Percentiles rank a stretch among this genome's conserved stretches.
These are phyloP conservation scores for Apamea sordens DNA, from an alignment of 2,888 invertebrate species.

Conservation along the genomic window DNA sequence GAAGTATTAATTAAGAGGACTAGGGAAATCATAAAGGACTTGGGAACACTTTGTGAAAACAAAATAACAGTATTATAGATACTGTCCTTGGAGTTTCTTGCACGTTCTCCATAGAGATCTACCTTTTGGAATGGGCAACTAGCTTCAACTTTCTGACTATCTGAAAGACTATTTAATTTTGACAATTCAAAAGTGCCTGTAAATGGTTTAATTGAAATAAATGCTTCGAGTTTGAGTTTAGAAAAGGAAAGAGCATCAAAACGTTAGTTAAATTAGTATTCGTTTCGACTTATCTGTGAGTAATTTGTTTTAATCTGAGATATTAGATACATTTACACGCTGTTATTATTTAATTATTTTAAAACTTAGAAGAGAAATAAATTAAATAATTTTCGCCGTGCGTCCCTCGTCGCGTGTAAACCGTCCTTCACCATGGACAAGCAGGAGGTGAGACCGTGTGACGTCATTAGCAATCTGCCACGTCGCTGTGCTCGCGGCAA, in stretches of 20 bases:
- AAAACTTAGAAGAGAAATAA: neutral
- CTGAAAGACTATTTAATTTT: too few relatives aligned
- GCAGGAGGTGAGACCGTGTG: slow-evolving; percentile 81
- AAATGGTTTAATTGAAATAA: too few relatives aligned
- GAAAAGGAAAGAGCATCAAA: neutral
- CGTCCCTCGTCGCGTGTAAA: slow-evolving; percentile 62
- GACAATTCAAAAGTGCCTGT: too few relatives aligned
- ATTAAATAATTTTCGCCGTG: neutral
- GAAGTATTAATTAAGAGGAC: slow-evolving; percentile 33
- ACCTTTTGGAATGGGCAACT: too few relatives aligned
- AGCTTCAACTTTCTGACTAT: too few relatives aligned
- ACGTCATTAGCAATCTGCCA: slow-evolving; percentile 84
- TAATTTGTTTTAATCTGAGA: neutral
- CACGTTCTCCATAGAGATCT: too few relatives aligned
- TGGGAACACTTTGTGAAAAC: slow-evolving; percentile 9
- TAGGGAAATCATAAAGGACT: slow-evolving; percentile 23
- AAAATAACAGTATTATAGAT: neutral
- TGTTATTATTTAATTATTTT: neutral
- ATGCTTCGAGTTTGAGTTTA: too few relatives aligned
- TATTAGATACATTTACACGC: neutral
- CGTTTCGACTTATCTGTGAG: neutral
- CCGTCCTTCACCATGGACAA: slow-evolving; percentile 62
- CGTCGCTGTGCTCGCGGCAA: slow-evolving; percentile 79
- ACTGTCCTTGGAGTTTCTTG: too few relatives aligned
- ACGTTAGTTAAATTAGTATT: neutral